These are phyloP conservation scores for Apis dorsata DNA, from an alignment of 1,140 invertebrate species.

Conservation along the genomic window DNA sequence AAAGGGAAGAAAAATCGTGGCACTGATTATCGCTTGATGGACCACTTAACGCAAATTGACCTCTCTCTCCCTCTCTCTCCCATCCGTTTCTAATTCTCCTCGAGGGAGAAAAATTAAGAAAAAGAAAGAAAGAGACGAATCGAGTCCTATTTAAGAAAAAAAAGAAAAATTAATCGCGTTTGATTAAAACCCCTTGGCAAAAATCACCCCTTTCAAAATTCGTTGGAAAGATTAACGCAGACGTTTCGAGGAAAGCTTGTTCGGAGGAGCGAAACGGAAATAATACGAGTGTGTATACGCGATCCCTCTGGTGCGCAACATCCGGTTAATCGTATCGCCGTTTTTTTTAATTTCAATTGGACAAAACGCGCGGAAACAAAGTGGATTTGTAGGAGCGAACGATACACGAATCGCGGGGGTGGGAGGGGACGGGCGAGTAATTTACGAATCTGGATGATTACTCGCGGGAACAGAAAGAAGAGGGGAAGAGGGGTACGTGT, in stretches of 20 bases:
- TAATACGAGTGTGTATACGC: too few relatives aligned
- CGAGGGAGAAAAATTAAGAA: too few relatives aligned
- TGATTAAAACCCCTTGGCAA: not conserved
- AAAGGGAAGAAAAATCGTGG: conserved; percentile 48
- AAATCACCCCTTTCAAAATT: too few relatives aligned
- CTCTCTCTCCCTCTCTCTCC: not conserved
- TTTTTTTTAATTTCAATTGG: conserved; percentile 29
- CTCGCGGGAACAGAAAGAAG: conserved; percentile 58
- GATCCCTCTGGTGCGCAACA: not conserved
- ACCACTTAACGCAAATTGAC: conserved; percentile 8
- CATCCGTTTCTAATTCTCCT: too few relatives aligned
- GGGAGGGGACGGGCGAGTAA: conserved; percentile 48
- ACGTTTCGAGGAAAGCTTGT: too few relatives aligned
- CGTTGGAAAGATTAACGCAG: not conserved
- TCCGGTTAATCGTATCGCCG: conserved; percentile 25
- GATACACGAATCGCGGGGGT: conserved; percentile 6
- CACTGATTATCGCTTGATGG: conserved; percentile 54
- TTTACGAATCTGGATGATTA: conserved; percentile 69
- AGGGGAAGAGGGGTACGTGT: conserved; percentile 64
- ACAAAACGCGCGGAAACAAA: conserved; percentile 45
- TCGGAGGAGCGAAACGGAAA: not conserved
- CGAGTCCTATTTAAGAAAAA: too few relatives aligned
- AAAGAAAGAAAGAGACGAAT: not conserved
- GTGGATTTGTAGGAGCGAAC: conserved; percentile 54
- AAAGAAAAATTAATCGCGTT: not conserved